Base-by-base conservation (phyloP, 2,113 vertebrate genomes). In the Antigone vipio region DNA sequence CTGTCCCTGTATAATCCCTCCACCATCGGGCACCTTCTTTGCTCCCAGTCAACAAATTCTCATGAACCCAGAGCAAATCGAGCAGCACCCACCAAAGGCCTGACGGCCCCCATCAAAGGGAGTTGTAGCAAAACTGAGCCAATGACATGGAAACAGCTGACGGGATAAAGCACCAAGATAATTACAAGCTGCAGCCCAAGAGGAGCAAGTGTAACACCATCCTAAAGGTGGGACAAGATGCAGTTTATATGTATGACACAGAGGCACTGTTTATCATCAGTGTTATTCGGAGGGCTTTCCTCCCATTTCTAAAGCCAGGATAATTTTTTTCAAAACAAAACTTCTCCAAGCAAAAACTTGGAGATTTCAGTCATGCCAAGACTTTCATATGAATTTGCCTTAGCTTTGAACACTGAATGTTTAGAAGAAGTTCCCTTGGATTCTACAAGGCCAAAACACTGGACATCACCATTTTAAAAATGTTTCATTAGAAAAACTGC, bases 11-110 rank as follows among this genome's bases (percentile, higher is more conserved):
- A 66, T 92, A 95, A 96, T 93, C 85, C 79, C 88, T 91, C 77
- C 67, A 83, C 34, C 53, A 30, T 2, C 1, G 0, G 47, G 59
- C 82, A 85, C 40, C 66, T 93, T 55, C 85, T 80, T 53, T 89
- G 88, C 93, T 88, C 71, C 82, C 85, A 83, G 71, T 29, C 91
- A 89, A 88, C 59, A 56, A 86, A 94, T 97, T 97, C 97, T 96
- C 95, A 96, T 84, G 87, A 96, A 95, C 96, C 53, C 79, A 89
- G 67, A 77, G 38, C 69, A 92, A 74, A 76, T 60, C 4, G 6
- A 92, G 53, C 67, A 71, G 72, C 91, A 95, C 91, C 56, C 53
- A 86, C 63, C 34, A 63, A 91, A 88, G 45, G 85, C 81, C 88
- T 86, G 77, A 60, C 13, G 5, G 81, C 30, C 79, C 77, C 71